phyloP scores from a whole-genome alignment of 2,888 invertebrate species.

The Myopa testacea region DNA sequence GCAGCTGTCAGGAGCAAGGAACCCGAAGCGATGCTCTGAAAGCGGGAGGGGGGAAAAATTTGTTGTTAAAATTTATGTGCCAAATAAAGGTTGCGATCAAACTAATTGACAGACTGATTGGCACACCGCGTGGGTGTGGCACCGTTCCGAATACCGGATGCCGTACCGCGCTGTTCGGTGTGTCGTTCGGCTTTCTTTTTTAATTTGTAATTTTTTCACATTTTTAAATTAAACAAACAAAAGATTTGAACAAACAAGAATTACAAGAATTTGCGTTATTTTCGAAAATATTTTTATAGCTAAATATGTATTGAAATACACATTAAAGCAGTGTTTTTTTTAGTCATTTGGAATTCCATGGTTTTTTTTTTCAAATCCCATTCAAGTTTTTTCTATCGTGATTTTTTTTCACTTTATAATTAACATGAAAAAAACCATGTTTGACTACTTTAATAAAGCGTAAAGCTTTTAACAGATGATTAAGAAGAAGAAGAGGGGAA shows the following conservation, averaged over 20 bases:
- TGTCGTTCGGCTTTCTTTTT: too few species aligned
- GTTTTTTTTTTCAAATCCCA: too few species aligned
- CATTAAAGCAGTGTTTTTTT: too few species aligned
- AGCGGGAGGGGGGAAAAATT: background rate
- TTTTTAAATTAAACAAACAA: background rate
- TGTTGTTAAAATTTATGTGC: background rate
- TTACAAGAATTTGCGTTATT: background rate
- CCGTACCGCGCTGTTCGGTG: too few species aligned
- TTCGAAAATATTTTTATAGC: background rate
- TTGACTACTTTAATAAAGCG: background rate
- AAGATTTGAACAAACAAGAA: background rate
- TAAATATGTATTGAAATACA: too few species aligned
- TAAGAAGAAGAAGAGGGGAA: background rate
- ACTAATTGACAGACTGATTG: background rate
- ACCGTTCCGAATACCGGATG: too few species aligned
- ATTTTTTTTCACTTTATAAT: too few species aligned
- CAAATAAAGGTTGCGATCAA: background rate
- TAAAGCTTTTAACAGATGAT: background rate
- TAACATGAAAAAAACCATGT: background rate
- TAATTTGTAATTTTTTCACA: too few species aligned
- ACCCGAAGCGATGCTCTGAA: slow-evolving; percentile 84
- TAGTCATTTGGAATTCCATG: too few species aligned
- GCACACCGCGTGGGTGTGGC: too few species aligned
- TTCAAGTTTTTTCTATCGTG: too few species aligned
- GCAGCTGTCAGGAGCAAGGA: slow-evolving; percentile 84